Base-by-base conservation (phyloP, 2,797 vertebrate species). In the Darevskia nairensis region DNA sequence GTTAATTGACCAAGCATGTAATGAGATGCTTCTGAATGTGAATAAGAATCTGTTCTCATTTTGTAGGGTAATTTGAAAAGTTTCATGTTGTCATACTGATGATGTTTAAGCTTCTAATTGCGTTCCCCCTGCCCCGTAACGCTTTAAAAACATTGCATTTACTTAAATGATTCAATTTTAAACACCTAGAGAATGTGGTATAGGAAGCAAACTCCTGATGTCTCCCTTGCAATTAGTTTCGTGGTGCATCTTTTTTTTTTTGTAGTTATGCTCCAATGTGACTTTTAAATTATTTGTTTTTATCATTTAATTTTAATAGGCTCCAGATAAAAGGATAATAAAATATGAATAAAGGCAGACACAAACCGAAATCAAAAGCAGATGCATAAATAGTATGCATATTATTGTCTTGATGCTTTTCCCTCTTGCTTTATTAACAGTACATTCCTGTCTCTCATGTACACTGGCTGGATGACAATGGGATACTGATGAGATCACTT, bases 281-380 rank as follows among this genome's bases (percentile, higher is more conserved):
- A 86, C 84, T 86, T 86, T 86, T 86, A 86, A 79, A 69, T 79
- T 86, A 86, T 69, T 86, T 86, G 76, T 86, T 86, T 86, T 79
- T 86, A 86, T 86, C 85, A 79, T 86, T 86, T 79, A 79, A 86
- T 86, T 86, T 86, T 86, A 86, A 86, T 86, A 86, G 85, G 64
- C 64, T 46, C 39, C 76, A 39, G 44, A 86, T 79, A 86, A 86
- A 86, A 79, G 85, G 75, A 86, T 86, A 27, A 79, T 77, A 86
- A 85, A 85, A 79, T 79, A 79, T 86, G 85, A 79, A 86, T 86
- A 86, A 69, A 86, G 61, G 44, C 76, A 79, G 72, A 41, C 35
- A 79, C 64, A 68, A 86, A 27, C n/a, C 64, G 3, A 64, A 35
- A 79, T 79, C 29, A 86, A 86, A 86, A 86, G 76, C 44, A 79